Base-by-base conservation (phyloP, 2,888 invertebrate species). In the Drosophila basisetae region DNA sequence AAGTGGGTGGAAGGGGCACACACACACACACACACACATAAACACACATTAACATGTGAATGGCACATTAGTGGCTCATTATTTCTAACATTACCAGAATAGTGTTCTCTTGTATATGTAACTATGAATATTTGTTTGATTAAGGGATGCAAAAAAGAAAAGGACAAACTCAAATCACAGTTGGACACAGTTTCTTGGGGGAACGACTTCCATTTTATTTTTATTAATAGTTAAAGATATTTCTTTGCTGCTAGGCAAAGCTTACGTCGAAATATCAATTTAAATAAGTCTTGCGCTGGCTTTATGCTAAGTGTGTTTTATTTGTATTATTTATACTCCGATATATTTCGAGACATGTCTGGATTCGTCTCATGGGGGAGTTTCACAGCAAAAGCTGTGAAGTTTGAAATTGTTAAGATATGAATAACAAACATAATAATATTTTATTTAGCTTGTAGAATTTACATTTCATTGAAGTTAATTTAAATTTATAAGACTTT, bases 41-140 rank as follows among this genome's bases (percentile, higher is more conserved):
- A 28, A 3, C 31, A 31, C 28, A 54, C 39, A 37, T 31, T 47
- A 58, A 68, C 83, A 87, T 83, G 83, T 82, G 76, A 83, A 82
- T 76, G 78, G 70, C 68, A 79, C 79, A 89, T 89, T 87, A 87
- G 78, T 78, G 84, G 80, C 74, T 84, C 78, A 83, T 83, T 89
- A 79, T 75, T 69, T 59, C 61, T 55, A 68, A 71, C 70, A 72
- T 63, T 68, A 68, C 50, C 68, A 59, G 68, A 56, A 68, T 71
- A 65, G 64, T 82, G 55, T 43, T 58, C 71, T 25, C 2, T n/a
- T 22, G 2, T 41, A 41, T 60, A 25, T 66, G 52, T 54, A 55
- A 47, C 16, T 31, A 33, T 18, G 61, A 63, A 18, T 7, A 56
- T 47, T 41, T 52, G 37, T 39, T 70, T 50, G 49, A 30, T 67